phyloP scores from a whole-genome alignment of 2,113 vertebrate genomes.

The Sinocyclocheilus maitianheensis region DNA sequence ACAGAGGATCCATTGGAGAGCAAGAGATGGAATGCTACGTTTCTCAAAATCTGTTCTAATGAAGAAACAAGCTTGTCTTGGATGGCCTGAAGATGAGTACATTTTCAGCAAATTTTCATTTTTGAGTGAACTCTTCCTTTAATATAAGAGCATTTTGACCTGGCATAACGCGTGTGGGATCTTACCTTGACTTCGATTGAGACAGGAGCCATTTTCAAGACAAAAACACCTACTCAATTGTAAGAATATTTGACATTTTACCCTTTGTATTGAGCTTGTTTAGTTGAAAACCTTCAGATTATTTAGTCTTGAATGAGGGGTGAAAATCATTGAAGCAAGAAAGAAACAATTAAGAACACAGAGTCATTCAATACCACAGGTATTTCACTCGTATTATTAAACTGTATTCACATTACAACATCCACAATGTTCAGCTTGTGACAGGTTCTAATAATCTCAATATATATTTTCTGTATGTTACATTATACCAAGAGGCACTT shows the following conservation, averaged over 20 bases:
- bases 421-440: conserved; percentile 88
- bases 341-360: conserved; percentile 44
- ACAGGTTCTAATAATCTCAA: conserved; percentile 89
- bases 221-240: neutral
- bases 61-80: no score
- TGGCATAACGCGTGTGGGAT: neutral
- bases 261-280: neutral
- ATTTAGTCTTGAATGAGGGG: neutral
- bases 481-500: conserved; percentile 98
- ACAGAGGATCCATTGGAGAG: no score
- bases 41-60: no score
- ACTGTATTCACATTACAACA: conserved; percentile 93
- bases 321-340: conserved; percentile 2
- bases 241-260: no score
- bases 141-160: neutral
- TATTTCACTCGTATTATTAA: conserved; percentile 90
- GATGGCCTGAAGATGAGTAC: no score
- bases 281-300: neutral
- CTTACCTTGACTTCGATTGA: conserved; percentile 19
- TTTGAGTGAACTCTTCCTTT: neutral
- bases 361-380: conserved; percentile 78
- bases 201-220: neutral
- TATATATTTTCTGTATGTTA: conserved; percentile 92
- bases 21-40: no score
- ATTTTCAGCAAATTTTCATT: neutral